Evolutionary conservation across 2,113 vertebrate species (phyloP).

Genomic region (Polypterus bichir): DNA sequence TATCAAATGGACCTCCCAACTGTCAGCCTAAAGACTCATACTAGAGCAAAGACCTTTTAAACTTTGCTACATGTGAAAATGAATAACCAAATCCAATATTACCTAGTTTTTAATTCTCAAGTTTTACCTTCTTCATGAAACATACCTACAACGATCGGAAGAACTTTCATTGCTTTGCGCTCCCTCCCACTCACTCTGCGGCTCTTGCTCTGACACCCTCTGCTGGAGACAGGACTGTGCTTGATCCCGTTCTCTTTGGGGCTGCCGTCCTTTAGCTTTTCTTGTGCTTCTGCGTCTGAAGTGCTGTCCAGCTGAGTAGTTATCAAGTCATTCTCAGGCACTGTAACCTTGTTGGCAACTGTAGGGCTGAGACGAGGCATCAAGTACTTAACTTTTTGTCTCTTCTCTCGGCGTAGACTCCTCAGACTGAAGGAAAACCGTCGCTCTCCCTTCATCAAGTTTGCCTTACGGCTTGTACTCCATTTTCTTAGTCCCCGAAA

Average conservation of each 20-base stretch:
- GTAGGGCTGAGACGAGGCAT: slow-evolving; percentile 27
- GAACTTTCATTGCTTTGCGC: slow-evolving; percentile 53
- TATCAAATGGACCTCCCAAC: too few species aligned
- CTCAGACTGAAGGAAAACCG: slow-evolving; percentile 32
- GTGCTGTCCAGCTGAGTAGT: slow-evolving; percentile 39
- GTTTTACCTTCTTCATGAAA: neutral
- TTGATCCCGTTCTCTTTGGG: slow-evolving; percentile 28
- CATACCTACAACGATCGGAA: slow-evolving; percentile 51
- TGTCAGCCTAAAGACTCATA: too few species aligned
- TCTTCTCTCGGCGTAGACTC: slow-evolving; percentile 21
- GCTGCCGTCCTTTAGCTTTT: slow-evolving; percentile 17
- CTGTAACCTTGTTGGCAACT: neutral
- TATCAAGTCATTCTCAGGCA: slow-evolving; percentile 33
- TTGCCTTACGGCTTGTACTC: slow-evolving; percentile 35
- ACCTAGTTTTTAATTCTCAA: too few species aligned
- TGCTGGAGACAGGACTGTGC: slow-evolving; percentile 7
- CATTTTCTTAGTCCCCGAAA: slow-evolving; percentile 44
- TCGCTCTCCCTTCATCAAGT: slow-evolving; percentile 9
- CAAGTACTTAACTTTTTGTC: slow-evolving; percentile 27
- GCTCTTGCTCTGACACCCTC: slow-evolving; percentile 32
- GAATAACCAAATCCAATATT: too few species aligned
- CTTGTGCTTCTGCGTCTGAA: slow-evolving; percentile 32
- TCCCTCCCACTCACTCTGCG: slow-evolving; percentile 47
- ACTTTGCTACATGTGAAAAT: too few species aligned
- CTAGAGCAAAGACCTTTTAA: too few species aligned